Evolutionary conservation across 2,888 invertebrate species (phyloP).

Genomic region (Trisateles emortualis): DNA sequence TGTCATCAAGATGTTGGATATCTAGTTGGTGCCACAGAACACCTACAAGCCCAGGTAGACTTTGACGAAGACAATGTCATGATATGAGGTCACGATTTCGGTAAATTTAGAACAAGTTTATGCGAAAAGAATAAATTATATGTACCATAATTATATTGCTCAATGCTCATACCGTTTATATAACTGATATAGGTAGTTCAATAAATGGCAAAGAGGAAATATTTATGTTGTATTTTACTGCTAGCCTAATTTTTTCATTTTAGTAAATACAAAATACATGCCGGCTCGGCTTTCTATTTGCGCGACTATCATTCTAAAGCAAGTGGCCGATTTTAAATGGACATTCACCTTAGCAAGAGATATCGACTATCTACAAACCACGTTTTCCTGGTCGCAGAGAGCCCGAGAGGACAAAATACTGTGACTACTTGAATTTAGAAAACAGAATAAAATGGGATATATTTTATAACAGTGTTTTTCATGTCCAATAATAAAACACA

Average conservation of each 20-base stretch:
- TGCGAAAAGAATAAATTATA: too few relatives aligned
- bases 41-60: not conserved
- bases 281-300: slow-evolving; percentile 12
- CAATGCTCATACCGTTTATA: too few relatives aligned
- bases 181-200: too few relatives aligned
- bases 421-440: slow-evolving; percentile 6
- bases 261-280: not conserved
- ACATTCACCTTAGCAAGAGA: slow-evolving; percentile 42
- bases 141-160: too few relatives aligned
- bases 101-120: too few relatives aligned
- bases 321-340: slow-evolving; percentile 36
- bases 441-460: slow-evolving; percentile 4
- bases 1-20: not conserved
- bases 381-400: slow-evolving; percentile 33
- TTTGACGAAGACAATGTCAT: too few relatives aligned
- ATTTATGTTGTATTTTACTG: too few relatives aligned
- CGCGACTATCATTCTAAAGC: slow-evolving; percentile 23
- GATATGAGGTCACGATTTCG: too few relatives aligned
- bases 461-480: slow-evolving; percentile 25
- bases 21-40: not conserved
- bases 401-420: slow-evolving; percentile 18
- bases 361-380: slow-evolving; percentile 24
- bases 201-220: too few relatives aligned
- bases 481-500: slow-evolving; percentile 43
- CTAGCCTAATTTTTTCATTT: not conserved